Evolutionary conservation across 2,113 vertebrate genomes (phyloP), one percentile per base, ranked within the genome.

Genomic region (Burhinus oedicnemus): DNA sequence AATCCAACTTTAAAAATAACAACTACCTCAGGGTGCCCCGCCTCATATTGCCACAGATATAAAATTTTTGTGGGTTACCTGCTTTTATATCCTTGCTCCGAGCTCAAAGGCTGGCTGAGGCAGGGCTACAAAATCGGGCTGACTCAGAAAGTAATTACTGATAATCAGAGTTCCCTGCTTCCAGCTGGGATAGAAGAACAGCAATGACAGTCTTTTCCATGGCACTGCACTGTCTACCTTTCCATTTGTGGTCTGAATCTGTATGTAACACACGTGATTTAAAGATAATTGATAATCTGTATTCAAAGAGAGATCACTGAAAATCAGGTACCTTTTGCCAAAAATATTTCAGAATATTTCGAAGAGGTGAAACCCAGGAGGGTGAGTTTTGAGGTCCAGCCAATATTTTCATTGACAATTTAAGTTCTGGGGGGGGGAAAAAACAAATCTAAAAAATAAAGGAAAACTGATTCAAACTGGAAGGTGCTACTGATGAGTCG

Each of bases 361-460:
- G 61, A 30, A 85, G 34, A 64, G 15, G 38, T 80, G 68, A 90
- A 87, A 70, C 12, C 36, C 44, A 23, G 2, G 8, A 79, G 18
- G 14, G 34, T 44, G 68, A 89, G 40, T 36, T 19, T 51, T 80
- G 36, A 77, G 22, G 32, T 47, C 20, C n/a, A 76, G 21, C 15
- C 52, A 47, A 17, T 36, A 65, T 20, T 54, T 62, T 54, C 51
- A 68, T 1, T 75, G 74, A 75, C 38, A 69, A 61, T 57, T 66
- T 21, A 68, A 65, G 17, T 52, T 83, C 0, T 0, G n/a, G 45
- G 7, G 1, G 5, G 9, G 4, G 1, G 12, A 3, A 6, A 25
- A 1, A 32, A 34, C 6, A 54, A 60, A 58, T 38, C 12, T 19
- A 30, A 86, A 83, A 80, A 75, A 19, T 18, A 74, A 64, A 70